Evolutionary conservation across 1,140 invertebrate species (phyloP), one percentile per base, ranked within the genome.

Genomic region (Contarinia nasturtii): DNA sequence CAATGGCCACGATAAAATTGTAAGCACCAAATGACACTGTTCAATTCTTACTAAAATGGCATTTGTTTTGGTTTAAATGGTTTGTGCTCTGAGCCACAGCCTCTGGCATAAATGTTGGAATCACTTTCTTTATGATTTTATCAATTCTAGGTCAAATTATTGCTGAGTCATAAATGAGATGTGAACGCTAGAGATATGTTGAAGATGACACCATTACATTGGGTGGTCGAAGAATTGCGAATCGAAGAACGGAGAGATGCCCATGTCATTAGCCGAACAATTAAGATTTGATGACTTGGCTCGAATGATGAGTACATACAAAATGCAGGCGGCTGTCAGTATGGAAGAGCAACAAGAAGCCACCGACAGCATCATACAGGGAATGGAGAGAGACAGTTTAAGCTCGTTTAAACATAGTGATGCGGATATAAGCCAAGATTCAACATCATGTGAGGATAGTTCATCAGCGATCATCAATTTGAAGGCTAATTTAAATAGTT

Each of bases 181-280:
- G 73, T 86, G 1, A 71, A 90, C 57, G 73, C 77, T 41, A 75
- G 71, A 63, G 89, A 94, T 67, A 88, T 93, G 84, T 65, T 94
- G 22, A 78, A 78, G 58, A 94, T 94, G 89, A 93, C 89, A 21
- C 87, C 90, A 22, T 68, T 96, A 20, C 90, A 95, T 69, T 95
- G 90, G 91, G 88, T 89, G 11, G 84, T 84, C 43, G 86, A 92
- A 66, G 77, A 81, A 69, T 49, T 61, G 69, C 44, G 62, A 68
- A 38, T 87, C 81, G 62, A 91, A 91, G 71, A 93, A 93, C 69
- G 75, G 79, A 37, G 81, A 85, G 60, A 84, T 83, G 2, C 80
- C 87, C 20, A 60, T 82, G n/a, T 76, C 77, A 54, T 75, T 92
- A 47, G 85, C 86, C 0, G 59, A 58, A 47, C 52, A 50, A 49